Evolutionary conservation across 37 sponge, comb jelly and placozoan genomes (phyloP).

Genomic region (Oscarella lobularis): DNA sequence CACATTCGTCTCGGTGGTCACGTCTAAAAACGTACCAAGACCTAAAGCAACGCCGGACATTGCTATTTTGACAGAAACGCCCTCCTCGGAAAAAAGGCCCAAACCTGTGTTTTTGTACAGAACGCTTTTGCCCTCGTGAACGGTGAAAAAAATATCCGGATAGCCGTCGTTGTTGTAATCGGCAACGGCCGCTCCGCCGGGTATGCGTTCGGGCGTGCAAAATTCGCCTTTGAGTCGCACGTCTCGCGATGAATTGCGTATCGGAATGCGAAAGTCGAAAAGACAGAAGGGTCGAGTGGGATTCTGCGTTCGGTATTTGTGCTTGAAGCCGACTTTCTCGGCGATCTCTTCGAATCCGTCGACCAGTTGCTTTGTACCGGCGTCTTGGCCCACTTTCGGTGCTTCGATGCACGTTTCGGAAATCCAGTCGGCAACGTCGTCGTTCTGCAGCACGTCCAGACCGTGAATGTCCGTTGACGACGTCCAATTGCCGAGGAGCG

Average conservation of each 20-base stretch:
- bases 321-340: not conserved
- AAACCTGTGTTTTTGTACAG: conserved; percentile 1
- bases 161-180: conserved; percentile 3
- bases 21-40: not conserved
- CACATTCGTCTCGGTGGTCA: not conserved
- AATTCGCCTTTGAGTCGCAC: conserved; percentile 1
- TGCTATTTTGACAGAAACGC: too few species aligned
- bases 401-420: not conserved
- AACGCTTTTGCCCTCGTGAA: not conserved
- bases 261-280: not conserved
- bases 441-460: not conserved
- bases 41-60: not conserved
- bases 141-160: not conserved
- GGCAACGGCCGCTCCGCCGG: conserved; percentile 2
- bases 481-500: too few species aligned
- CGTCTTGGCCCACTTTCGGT: not conserved
- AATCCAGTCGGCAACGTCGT: not conserved
- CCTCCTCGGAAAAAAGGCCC: too few species aligned
- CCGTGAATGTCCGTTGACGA: not conserved
- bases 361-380: not conserved
- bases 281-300: not conserved
- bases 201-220: not conserved
- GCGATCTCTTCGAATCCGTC: not conserved
- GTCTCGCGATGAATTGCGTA: not conserved
- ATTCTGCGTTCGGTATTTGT: not conserved